Evolutionary conservation across 2,113 vertebrate species (phyloP).

Genomic region (Myrmecophaga tridactyla): DNA sequence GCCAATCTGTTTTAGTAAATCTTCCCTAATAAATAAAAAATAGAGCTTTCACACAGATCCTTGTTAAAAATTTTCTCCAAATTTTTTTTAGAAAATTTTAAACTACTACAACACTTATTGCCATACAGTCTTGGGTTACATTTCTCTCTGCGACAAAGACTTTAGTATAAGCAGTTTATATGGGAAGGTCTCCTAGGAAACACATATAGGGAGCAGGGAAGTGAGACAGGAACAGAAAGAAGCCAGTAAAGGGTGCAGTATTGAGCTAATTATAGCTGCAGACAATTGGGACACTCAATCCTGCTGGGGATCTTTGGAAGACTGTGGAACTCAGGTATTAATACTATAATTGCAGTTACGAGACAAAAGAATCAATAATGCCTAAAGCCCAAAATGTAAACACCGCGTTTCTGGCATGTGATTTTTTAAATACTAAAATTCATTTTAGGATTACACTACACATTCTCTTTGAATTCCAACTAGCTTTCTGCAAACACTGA

Average conservation of each 20-base stretch:
- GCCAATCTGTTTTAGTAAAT: slow-evolving; percentile 16
- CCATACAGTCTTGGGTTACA: neutral
- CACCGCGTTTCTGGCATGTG: neutral
- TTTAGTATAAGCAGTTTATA: neutral
- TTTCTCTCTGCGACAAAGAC: neutral
- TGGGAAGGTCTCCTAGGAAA: neutral
- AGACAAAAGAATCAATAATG: neutral
- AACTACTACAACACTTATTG: slow-evolving; percentile 8
- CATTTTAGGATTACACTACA: neutral
- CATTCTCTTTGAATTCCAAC: slow-evolving; percentile 45
- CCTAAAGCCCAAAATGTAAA: slow-evolving; percentile 12
- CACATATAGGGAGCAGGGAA: neutral
- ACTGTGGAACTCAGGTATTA: neutral
- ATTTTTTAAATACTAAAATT: slow-evolving; percentile 24
- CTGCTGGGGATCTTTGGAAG: neutral
- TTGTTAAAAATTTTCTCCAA: neutral
- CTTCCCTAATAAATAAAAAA: neutral
- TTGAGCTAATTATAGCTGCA: neutral
- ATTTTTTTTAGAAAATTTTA: slow-evolving; percentile 11
- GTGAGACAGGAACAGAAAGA: neutral
- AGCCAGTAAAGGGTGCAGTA: neutral
- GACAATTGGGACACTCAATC: neutral
- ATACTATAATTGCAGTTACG: neutral
- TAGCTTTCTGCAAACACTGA: slow-evolving; percentile 28
- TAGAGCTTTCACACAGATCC: neutral